Evolutionary conservation across 2,113 vertebrate species (phyloP), one percentile per base, ranked within the genome.

Genomic region (Speoplatyrhinus poulsoni): DNA sequence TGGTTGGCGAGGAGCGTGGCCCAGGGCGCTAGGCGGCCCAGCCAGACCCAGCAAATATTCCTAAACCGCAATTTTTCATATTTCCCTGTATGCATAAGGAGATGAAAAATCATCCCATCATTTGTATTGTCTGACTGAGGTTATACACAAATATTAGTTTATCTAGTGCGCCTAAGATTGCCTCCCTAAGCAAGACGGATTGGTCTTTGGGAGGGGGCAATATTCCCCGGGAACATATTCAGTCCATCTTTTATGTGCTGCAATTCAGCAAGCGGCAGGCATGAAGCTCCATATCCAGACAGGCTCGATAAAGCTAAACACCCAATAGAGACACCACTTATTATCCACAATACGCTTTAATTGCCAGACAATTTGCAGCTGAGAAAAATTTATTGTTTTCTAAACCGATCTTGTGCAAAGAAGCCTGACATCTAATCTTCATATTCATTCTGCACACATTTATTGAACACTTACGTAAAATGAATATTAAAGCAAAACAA

Each of bases 101-200:
- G 95, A 97, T 98, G 96, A 97, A 98, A 98, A 95, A 96, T 97
- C 90, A 92, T 95, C 95, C 94, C 91, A 96, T 97, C 95, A 96
- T 96, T 95, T 93, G 95, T 96, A 96, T 94, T 96, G 96, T 98
- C 94, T 96, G 95, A 94, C 96, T 94, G 94, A 96, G 95, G 94
- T 97, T 95, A 96, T 96, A 96, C 95, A 95, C 91, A 95, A 96
- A 98, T 98, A 98, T 98, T 97, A 97, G 96, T 97, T 98, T 98
- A 97, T 96, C 95, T 94, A 92, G 92, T 91, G 93, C 92, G 92
- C 94, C 95, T 95, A 91, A 94, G 95, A 94, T 95, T 95, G 94
- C 95, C 89, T 96, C 93, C 90, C 93, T 96, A 96, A 97, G 95
- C 93, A 90, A 97, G 95, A 95, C 93, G 92, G 95, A 98, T 95